phyloP scores from a whole-genome alignment of 1,140 invertebrate genomes.

The Polypedilum pembai region DNA sequence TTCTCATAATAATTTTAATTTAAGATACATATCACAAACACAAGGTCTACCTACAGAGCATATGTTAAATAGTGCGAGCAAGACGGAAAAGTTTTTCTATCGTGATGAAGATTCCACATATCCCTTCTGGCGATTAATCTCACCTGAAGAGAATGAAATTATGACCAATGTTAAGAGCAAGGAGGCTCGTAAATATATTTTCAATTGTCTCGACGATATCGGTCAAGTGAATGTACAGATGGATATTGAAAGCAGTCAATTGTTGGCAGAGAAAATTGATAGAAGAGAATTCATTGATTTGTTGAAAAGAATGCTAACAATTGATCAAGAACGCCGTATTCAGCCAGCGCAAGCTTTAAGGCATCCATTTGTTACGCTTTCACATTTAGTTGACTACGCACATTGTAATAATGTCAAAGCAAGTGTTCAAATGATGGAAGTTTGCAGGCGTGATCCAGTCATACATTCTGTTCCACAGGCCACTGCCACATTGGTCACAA shows the following conservation, averaged over 20 bases:
- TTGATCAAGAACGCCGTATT: slow-evolving; percentile 94
- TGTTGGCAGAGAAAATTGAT: slow-evolving; percentile 93
- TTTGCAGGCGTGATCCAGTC: slow-evolving; percentile 53
- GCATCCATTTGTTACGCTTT: slow-evolving; percentile 88
- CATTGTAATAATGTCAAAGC: slow-evolving; percentile 94
- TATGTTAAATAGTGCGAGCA: slow-evolving; percentile 97
- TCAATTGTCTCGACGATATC: slow-evolving; percentile 99
- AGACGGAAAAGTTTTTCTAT: slow-evolving; percentile 98
- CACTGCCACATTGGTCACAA: slow-evolving; percentile 55
- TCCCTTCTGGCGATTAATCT: slow-evolving; percentile 96
- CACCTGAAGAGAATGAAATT: slow-evolving; percentile 94
- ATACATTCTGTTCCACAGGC: slow-evolving; percentile 48
- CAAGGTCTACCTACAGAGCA: slow-evolving; percentile 91
- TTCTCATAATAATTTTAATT: not conserved
- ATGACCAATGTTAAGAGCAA: slow-evolving; percentile 98
- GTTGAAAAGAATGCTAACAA: slow-evolving; percentile 93
- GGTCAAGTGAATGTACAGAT: slow-evolving; percentile 95
- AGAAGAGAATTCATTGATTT: slow-evolving; percentile 94
- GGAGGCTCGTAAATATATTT: slow-evolving; percentile 98
- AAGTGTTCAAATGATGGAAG: slow-evolving; percentile 94
- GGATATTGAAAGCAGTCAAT: slow-evolving; percentile 89
- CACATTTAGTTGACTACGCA: slow-evolving; percentile 91
- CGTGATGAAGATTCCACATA: slow-evolving; percentile 93
- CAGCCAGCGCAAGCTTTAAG: slow-evolving; percentile 92
- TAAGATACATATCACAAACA: slow-evolving; percentile 58